Evolutionary conservation across 1,140 invertebrate species (phyloP), one percentile per base, ranked within the genome.

Genomic region (Micrasema longulum): DNA sequence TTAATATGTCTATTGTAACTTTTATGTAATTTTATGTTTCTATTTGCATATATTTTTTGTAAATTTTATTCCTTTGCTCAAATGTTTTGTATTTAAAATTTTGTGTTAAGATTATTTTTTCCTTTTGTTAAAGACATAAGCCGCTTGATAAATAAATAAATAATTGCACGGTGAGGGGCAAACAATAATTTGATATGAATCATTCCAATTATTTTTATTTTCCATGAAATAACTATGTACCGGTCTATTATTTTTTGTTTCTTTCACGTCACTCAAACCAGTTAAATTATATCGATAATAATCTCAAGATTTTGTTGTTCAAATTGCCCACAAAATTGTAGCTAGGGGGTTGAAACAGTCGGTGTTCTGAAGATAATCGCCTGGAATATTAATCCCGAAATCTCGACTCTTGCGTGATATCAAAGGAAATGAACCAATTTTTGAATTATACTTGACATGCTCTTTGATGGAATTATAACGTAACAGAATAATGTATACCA

Each of bases 241-340:
- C 48, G 18, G 20, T 20, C 48, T 10, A 52, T 16, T 20, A 36
- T 38, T 57, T 57, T 36, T 31, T 31, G 53, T 38, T 35, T 57
- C 53, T 36, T 57, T 38, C 53, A 18, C 53, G 53, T 57, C 53
- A 57, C 20, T 63, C 41, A 43, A 26, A 36, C 50, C 63, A 20
- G 36, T 57, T 41, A 69, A 69, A 69, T 69, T 69, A 69, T 69
- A 45, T 60, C 52, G 66, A 69, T 57, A 69, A 55, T 43, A 57
- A 69, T 69, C 50, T 57, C 31, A 10, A 6, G 48, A 69, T 55
- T 43, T 43, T 69, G 36, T 57, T 69, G 43, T 45, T 12, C 20
- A 57, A 69, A 69, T 69, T 57, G 52, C 18, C 26, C 10, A 43
- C 16, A 69, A 69, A 45, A n/a, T 55, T 43, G 36, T 43, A 36